These are phyloP conservation scores for Drosophila percnosoma DNA, from an alignment of 2,888 invertebrate genomes.

Conservation along the genomic window DNA sequence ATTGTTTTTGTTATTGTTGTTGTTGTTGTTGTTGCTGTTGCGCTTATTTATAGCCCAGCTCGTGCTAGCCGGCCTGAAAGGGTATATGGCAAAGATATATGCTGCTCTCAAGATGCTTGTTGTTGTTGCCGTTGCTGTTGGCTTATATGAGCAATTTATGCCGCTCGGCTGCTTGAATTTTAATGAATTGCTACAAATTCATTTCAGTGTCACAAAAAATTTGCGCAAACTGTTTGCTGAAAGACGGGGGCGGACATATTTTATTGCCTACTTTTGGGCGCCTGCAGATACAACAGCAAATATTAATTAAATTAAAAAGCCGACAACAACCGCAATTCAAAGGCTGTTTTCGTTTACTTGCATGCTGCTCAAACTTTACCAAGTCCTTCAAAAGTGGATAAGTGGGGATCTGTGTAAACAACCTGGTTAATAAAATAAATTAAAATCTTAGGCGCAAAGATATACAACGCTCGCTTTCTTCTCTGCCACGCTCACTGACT, in stretches of 20 bases:
- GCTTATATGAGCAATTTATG: conserved; percentile 61
- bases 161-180: conserved; percentile 62
- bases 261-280: conserved; percentile 18
- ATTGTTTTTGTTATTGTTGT: conserved; percentile 30
- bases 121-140: conserved; percentile 29
- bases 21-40: conserved; percentile 20
- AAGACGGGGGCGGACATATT: conserved; percentile 27
- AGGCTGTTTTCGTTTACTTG: conserved; percentile 38
- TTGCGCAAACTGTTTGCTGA: conserved; percentile 36
- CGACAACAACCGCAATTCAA: conserved; percentile 20
- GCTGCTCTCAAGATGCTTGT: conserved; percentile 45
- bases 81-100: conserved; percentile 63
- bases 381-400: background rate
- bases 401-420: conserved; percentile 4
- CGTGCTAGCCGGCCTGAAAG: conserved; percentile 54
- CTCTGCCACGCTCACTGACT: background rate
- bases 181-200: conserved; percentile 77
- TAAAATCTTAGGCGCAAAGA: conserved; percentile 40
- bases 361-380: conserved; percentile 30
- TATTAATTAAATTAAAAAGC: conserved; percentile 64
- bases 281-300: conserved; percentile 34
- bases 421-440: conserved; percentile 62
- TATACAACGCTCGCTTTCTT: conserved; percentile 10
- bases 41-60: conserved; percentile 66
- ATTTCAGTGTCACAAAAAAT: conserved; percentile 54